Base-by-base conservation (phyloP, 2,797 vertebrate genomes). In the Chrosomus eos region DNA sequence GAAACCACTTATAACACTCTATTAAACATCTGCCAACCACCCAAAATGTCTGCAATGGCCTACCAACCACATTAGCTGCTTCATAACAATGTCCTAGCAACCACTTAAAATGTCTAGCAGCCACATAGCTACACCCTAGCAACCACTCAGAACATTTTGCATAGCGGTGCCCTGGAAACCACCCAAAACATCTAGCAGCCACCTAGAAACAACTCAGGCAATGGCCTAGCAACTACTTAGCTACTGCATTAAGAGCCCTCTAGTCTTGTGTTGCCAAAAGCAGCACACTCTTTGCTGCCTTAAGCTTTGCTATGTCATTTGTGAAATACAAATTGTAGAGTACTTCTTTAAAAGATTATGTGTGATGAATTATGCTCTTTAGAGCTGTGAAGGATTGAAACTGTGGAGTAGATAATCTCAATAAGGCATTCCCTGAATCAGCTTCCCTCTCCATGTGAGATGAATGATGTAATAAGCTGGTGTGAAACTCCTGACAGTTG, bases 391-490 rank as follows among this genome's bases (percentile, higher is more conserved):
- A 60, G 26, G 51, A 60, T 84, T 51, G 55, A 73, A 85, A 60
- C 23, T 21, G 67, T 71, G 40, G 82, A 84, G 43, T 73, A 60
- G n/a, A 72, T 71, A 85, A 85, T 80, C 76, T 80, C 83, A 55
- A 31, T 16, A 71, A 64, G 83, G 67, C 66, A 80, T 80, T 85
- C 67, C 83, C 68, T 31, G 51, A 72, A 60, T 85, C 40, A 62
- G 55, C 55, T 80, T 80, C 40, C 76, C 68, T 26, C 74, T 80
- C n/a, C 66, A 51, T 71, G 73, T 53, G 80, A 78, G 83, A 82
- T 85, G 74, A 74, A 85, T 82, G 80, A 85, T 51, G 83, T 72
- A 82, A 77, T 85, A 73, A 78, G 38, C 28, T 58, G 26, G 73
- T 76, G 72, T 72, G 80, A 78, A 81, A 85, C 43, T 67, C 33